phyloP scores from a whole-genome alignment of 23 tunicate genomes.

The Aplidium turbinatum region DNA sequence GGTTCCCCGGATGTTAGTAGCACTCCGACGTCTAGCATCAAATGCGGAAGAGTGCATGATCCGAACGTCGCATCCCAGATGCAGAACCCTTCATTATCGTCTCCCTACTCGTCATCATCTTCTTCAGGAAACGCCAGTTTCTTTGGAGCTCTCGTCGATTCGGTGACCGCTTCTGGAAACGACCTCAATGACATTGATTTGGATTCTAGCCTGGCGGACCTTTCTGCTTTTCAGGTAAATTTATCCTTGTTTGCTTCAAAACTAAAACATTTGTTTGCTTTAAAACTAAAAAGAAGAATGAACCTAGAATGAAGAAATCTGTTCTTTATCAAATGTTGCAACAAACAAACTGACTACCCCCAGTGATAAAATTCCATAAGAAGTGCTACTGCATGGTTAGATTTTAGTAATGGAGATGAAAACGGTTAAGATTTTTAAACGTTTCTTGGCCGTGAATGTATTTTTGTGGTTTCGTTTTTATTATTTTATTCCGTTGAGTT shows the following conservation, averaged over 20 bases:
- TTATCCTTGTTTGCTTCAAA: background rate
- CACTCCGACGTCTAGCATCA: constrained; percentile 29
- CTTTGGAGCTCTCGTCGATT: constrained; percentile 57
- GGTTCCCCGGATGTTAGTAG: constrained; percentile 41
- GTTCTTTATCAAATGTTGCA: background rate
- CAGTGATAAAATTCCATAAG: too few species aligned
- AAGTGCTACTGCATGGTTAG: too few species aligned
- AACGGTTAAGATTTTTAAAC: too few species aligned
- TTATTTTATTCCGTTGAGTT: too few species aligned
- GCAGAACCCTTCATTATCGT: constrained; percentile 21
- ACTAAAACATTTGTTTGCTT: background rate
- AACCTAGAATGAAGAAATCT: too few species aligned
- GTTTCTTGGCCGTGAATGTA: too few species aligned
- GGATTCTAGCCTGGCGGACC: constrained; percentile 87
- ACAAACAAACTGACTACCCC: background rate
- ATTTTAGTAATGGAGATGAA: too few species aligned
- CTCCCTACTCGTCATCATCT: constrained; percentile 46
- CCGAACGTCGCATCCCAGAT: background rate
- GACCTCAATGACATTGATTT: constrained; percentile 64
- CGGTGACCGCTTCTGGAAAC: constrained; percentile 14
- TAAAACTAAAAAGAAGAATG: background rate
- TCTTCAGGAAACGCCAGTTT: constrained; percentile 45
- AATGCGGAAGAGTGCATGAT: background rate
- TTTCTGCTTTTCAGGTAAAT: constrained; percentile 77
- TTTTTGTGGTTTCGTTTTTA: too few species aligned